Evolutionary conservation across 2,797 vertebrate species (phyloP), one percentile per base, ranked within the genome.

Genomic region (Gouania willdenowi): DNA sequence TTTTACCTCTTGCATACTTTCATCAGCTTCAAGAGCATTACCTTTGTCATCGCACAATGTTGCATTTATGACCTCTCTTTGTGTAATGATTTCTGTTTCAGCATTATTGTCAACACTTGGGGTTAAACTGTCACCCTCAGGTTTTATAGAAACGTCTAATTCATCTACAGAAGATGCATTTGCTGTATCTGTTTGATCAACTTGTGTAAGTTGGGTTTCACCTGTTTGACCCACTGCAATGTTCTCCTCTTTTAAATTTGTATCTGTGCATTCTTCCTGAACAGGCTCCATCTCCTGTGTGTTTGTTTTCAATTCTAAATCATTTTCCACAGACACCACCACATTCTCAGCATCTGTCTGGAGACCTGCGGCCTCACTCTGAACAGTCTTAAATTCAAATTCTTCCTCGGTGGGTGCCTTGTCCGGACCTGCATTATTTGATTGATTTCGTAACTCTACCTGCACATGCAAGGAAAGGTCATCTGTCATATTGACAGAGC

Each of bases 401-500:
- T 55, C 49, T 43, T 11, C 24, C 28, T 69, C 37, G 47, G 39
- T 17, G 10, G 58, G 8, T 34, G 43, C 47, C 28, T 64, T 26
- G 27, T 77, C 65, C 66, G 51, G 64, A 67, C 49, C 40, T 47
- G 52, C 29, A 49, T 39, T 28, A 35, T 24, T 49, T 18, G 19
- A 60, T 36, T 25, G 25, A 54, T 58, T 66, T 55, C 61, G 45
- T 15, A 6, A 44, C 31, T 75, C 46, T 31, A 42, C 51, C 40
- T 75, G 48, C 29, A 41, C 34, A 41, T 26, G 9, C 19, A 29
- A 27, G 13, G 41, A 18, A 19, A 26, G 40, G 48, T 59, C 38
- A 22, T 69, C 41, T 50, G 51, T 35, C 3, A 18, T 16, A 40
- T 66, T 26, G 25, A 61, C 60, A 41, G 62, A 30, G 48, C 17